Percentiles rank a stretch among this genome's conserved stretches.
Conservation (phyloP, 2,113 vertebrate species). For the Myanophis thanlyinensis region DNA sequence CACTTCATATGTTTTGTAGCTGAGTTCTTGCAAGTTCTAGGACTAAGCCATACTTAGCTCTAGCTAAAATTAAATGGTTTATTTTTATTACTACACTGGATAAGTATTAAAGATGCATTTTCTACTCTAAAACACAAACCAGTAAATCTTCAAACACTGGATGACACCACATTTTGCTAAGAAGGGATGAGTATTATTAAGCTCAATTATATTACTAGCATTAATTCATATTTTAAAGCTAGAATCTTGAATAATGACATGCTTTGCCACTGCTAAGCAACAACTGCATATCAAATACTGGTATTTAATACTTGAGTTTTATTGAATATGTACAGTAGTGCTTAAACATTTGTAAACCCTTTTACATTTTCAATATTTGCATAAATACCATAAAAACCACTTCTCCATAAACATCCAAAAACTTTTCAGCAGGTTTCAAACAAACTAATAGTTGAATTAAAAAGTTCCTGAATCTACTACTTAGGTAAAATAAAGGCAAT, state of each 20-base stretch:
- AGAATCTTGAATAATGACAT: not conserved
- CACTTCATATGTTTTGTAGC: not conserved
- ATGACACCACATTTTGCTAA: not conserved
- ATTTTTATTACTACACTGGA: not conserved
- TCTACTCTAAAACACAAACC: not conserved
- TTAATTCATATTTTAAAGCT: slow-evolving; percentile 4
- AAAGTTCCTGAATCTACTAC: not conserved
- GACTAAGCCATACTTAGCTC: not conserved
- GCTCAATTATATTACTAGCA: not conserved
- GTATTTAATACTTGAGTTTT: not conserved
- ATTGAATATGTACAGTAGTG: not conserved
- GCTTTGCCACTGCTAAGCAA: not conserved
- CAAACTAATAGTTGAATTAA: not conserved
- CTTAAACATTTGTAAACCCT: not conserved
- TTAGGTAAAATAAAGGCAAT: no score
- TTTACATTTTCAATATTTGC: not conserved
- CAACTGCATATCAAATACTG: not conserved
- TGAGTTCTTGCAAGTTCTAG: not conserved
- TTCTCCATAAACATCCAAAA: not conserved
- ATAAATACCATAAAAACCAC: not conserved
- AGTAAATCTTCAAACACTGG: not conserved
- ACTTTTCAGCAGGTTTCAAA: not conserved
- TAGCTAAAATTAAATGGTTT: not conserved
- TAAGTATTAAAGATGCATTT: not conserved
- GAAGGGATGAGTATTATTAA: not conserved